Evolutionary conservation across 2,113 vertebrate genomes (phyloP).

Genomic region (Pantherophis guttatus): DNA sequence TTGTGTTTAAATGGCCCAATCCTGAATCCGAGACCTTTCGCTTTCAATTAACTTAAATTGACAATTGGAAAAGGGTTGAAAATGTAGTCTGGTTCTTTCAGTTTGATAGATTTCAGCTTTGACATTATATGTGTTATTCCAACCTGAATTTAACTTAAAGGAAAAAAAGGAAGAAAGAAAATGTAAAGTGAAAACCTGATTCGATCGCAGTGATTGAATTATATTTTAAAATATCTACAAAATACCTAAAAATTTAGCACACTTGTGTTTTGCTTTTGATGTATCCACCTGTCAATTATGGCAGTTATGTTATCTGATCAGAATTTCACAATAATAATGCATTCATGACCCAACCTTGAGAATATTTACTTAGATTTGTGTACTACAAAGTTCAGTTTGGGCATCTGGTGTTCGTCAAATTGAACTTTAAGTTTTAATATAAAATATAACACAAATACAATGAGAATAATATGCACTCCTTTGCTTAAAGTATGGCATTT

Average conservation of each 20-base stretch:
- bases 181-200: conserved; percentile 53
- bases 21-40: conserved; percentile 69
- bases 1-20: conserved; percentile 67
- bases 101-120: conserved; percentile 65
- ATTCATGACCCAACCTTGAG: not conserved
- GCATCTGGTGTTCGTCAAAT: not conserved
- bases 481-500: not conserved
- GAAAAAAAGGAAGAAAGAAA: conserved; percentile 45
- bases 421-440: not conserved
- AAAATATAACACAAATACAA: not conserved
- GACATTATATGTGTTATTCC: conserved; percentile 52
- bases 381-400: not conserved
- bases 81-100: conserved; percentile 64
- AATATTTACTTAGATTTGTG: conserved; percentile 5
- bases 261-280: conserved; percentile 21
- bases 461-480: not conserved
- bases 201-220: conserved; percentile 32
- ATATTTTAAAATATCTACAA: conserved; percentile 34
- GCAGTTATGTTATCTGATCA: conserved; percentile 21
- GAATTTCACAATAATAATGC: conserved; percentile 12
- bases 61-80: conserved; percentile 70
- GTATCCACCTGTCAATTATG: not conserved
- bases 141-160: conserved; percentile 48
- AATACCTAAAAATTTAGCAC: not conserved
- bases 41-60: conserved; percentile 72